phyloP scores from a whole-genome alignment of 2,797 vertebrate genomes.

The Eremophila alpestris region DNA sequence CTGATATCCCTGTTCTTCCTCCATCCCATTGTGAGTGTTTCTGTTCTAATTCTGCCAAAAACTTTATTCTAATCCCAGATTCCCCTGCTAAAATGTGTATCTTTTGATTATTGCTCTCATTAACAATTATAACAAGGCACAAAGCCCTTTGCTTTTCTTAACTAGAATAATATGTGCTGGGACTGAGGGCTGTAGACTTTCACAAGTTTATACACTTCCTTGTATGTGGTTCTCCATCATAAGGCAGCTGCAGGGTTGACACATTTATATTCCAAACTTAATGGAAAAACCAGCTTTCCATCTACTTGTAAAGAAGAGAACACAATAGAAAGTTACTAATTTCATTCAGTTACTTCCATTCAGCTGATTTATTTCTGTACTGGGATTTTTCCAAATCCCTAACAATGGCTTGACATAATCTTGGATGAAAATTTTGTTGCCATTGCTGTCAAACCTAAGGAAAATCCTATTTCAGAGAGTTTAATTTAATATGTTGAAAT shows the following conservation, averaged over 20 bases:
- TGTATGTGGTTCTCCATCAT: background rate
- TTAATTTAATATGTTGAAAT: background rate
- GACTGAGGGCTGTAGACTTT: background rate
- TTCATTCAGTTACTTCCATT: background rate
- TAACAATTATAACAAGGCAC: accelerated
- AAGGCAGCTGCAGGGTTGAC: background rate
- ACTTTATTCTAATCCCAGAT: background rate
- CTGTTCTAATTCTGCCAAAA: background rate
- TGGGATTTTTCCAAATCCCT: background rate
- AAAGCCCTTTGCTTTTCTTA: background rate
- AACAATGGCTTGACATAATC: background rate
- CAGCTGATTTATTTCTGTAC: background rate
- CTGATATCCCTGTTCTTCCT: accelerated
- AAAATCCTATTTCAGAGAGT: background rate
- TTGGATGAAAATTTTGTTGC: constrained; percentile 2
- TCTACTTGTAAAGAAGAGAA: background rate
- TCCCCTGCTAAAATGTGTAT: background rate
- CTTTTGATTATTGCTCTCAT: background rate
- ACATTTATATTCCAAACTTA: background rate
- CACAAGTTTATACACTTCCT: background rate
- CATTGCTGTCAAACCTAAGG: background rate
- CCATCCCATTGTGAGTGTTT: accelerated
- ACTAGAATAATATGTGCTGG: background rate
- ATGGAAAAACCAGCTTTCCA: background rate
- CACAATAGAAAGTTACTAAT: background rate